Base-by-base conservation (phyloP, 2,888 invertebrate genomes). In the Oconnorella tubifera region DNA sequence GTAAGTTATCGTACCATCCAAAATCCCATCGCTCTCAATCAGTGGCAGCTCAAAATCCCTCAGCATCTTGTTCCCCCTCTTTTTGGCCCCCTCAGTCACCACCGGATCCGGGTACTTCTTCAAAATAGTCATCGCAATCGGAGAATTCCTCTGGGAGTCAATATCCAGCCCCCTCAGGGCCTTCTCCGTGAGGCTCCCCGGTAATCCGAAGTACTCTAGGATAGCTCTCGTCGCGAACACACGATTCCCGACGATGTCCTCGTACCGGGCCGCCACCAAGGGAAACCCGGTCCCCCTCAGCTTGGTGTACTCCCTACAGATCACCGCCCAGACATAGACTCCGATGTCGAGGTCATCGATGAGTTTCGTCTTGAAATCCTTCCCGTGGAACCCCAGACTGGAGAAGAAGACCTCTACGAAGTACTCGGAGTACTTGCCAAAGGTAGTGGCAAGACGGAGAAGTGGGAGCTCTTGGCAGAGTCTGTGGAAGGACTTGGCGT, bases 401-500 rank as follows among this genome's bases (percentile, higher is more conserved):
- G 48, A 29, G 2, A 60, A 28, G 28, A 28, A 25, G 28, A 50
- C 50, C 19, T 29, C 48, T 29, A 48, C 28, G 29, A 29, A 31
- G 29, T 23, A n/a, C n/a, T n/a, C n/a, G n/a, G n/a, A n/a, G n/a
- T n/a, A n/a, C n/a, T n/a, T n/a, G n/a, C n/a, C n/a, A n/a, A n/a
- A n/a, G n/a, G n/a, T n/a, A n/a, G n/a, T 14, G 19, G 40, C 40
- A 28, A 60, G 29, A 0, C 29, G 28, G 23, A 60, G 27, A 25
- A 49, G 48, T 29, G 60, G 60, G 29, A 50, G 29, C 50, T 60
- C 50, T 28, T 60, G 49, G 28, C 55, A 29, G 28, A 66, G 31
- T 2, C 59, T 55, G 28, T 62, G 55, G 27, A 67, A 27, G 3
- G 68, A 68, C 60, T 67, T 56, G 19, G 59, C 33, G n/a, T 62